These are phyloP conservation scores for Nycticryphes semicollaris DNA, from an alignment of 2,113 vertebrate species.

Conservation along the genomic window DNA sequence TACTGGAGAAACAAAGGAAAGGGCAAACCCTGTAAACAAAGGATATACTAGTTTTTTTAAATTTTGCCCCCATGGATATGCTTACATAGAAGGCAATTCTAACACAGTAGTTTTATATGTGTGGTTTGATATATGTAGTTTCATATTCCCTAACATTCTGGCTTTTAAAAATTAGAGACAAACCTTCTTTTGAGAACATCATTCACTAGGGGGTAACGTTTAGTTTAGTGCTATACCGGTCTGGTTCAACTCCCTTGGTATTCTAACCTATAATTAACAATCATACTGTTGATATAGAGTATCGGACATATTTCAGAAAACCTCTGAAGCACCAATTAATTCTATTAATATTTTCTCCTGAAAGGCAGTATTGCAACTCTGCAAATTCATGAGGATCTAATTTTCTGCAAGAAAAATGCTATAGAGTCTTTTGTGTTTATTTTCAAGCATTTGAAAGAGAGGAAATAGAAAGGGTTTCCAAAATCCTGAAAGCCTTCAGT, in stretches of 20 bases:
- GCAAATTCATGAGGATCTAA: neutral
- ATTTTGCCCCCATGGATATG: neutral
- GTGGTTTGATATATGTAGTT: neutral
- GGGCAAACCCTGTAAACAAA: neutral
- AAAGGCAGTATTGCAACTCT: neutral
- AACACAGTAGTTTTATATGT: neutral
- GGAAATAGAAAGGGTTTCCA: neutral
- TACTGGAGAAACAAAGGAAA: neutral
- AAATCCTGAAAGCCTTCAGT: neutral
- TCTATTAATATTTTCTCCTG: neutral
- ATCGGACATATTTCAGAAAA: neutral
- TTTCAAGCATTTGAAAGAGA: neutral
- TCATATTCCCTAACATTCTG: neutral
- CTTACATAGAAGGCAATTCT: neutral
- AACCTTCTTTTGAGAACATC: neutral
- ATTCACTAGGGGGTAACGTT: neutral
- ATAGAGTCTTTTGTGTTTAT: neutral
- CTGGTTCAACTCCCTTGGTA: neutral
- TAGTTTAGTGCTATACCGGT: neutral
- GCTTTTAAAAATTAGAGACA: neutral
- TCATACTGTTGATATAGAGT: neutral
- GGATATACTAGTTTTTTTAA: neutral
- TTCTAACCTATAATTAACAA: neutral
- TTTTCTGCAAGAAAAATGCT: neutral
- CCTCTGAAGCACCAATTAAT: neutral